These are phyloP conservation scores for Spisula solida DNA, from an alignment of 2,888 invertebrate genomes.

Conservation along the genomic window DNA sequence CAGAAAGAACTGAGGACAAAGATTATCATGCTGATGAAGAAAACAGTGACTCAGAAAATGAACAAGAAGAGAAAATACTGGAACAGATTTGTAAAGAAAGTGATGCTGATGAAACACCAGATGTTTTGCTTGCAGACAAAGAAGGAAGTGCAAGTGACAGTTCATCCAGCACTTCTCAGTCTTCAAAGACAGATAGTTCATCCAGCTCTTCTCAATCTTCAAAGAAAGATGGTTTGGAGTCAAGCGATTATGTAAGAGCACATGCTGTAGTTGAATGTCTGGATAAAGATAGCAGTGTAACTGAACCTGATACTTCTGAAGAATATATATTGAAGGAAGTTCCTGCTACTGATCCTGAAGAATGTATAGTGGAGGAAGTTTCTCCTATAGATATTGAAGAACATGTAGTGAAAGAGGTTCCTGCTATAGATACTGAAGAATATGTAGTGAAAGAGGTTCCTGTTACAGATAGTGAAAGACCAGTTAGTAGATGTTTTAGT, in stretches of 20 bases:
- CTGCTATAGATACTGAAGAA: too few relatives aligned
- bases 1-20: conserved; percentile 21
- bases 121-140: neutral
- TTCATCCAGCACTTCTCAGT: neutral
- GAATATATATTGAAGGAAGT: too few relatives aligned
- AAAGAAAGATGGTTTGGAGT: too few relatives aligned
- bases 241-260: too few relatives aligned
- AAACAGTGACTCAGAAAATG: conserved; percentile 42
- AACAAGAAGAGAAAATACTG: neutral
- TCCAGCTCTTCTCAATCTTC: neutral
- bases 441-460: too few relatives aligned
- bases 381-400: too few relatives aligned
- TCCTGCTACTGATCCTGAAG: too few relatives aligned
- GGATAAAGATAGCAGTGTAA: too few relatives aligned
- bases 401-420: too few relatives aligned
- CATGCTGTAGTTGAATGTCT: too few relatives aligned
- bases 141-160: neutral
- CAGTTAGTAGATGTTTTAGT: neutral
- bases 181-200: neutral
- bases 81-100: neutral
- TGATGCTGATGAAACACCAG: neutral
- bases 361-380: too few relatives aligned
- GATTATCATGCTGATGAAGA: conserved; percentile 58
- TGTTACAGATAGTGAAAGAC: neutral
- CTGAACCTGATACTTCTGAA: too few relatives aligned